These are phyloP conservation scores for Pammene fasciana DNA, from an alignment of 2,888 invertebrate species.

Conservation along the genomic window DNA sequence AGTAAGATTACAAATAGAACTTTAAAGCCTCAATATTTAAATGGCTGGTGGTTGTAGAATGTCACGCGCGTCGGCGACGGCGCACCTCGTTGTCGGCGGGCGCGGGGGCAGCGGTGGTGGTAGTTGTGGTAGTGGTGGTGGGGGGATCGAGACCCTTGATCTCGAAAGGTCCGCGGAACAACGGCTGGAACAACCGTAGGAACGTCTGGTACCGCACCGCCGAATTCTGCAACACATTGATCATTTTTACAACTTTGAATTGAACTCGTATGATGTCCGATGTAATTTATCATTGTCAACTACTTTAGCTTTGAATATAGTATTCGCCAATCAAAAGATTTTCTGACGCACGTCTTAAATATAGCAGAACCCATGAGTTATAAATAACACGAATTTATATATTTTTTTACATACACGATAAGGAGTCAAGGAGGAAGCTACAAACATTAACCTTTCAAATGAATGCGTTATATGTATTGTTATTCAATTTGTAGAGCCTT, in stretches of 20 bases:
- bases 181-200: conserved; percentile 88
- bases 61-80: conserved; percentile 42
- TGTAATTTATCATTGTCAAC: too few relatives aligned
- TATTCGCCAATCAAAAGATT: too few relatives aligned
- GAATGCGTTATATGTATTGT: conserved; percentile 9
- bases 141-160: conserved; percentile 87
- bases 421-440: conserved; percentile 15
- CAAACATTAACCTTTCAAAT: conserved; percentile 24
- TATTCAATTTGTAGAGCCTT: conserved; percentile 13
- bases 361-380: too few relatives aligned
- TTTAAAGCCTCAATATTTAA: conserved; percentile 5
- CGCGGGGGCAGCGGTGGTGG: conserved; percentile 46
- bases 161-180: conserved; percentile 88
- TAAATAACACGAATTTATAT: too few relatives aligned
- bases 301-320: too few relatives aligned
- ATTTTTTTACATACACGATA: neutral
- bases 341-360: too few relatives aligned
- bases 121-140: conserved; percentile 76
- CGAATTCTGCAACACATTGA: conserved; percentile 85
- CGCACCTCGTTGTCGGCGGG: conserved; percentile 39
- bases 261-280: neutral
- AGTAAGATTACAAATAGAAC: neutral
- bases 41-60: neutral
- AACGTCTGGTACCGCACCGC: conserved; percentile 89
- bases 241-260: neutral